Percentiles rank a stretch among this genome's conserved stretches.
phyloP scores from a whole-genome alignment of 2,888 invertebrate species.

The Steinernema scapterisci region DNA sequence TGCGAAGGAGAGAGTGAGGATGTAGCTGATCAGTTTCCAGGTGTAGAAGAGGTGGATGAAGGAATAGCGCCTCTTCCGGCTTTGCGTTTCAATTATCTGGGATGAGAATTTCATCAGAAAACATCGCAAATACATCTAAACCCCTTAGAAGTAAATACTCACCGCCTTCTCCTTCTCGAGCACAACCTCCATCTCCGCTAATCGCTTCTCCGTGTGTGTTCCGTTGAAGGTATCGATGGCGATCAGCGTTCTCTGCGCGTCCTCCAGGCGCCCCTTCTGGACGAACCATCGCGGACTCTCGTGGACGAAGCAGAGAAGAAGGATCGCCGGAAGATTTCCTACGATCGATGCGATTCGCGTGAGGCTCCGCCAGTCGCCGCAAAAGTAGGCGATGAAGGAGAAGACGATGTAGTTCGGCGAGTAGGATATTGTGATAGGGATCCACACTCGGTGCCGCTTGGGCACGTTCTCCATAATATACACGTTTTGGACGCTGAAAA shows the following conservation, averaged over 20 bases:
- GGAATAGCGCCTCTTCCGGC: slow-evolving; percentile 6
- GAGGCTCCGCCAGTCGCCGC: slow-evolving; percentile 7
- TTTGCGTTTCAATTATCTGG: not conserved
- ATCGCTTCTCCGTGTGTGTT: slow-evolving; percentile 6
- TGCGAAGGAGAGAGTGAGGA: slow-evolving; percentile 18
- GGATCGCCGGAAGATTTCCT: not conserved
- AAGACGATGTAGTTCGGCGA: slow-evolving; percentile 27
- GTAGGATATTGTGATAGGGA: not conserved
- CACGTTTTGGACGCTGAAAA: slow-evolving; percentile 37
- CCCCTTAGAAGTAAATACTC: not conserved
- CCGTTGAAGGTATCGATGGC: slow-evolving; percentile 4
- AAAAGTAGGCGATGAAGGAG: slow-evolving; percentile 14
- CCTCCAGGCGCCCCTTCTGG: slow-evolving; percentile 16
- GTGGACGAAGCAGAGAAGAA: slow-evolving; percentile 19
- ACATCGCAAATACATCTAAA: too few relatives aligned
- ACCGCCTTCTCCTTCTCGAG: slow-evolving; percentile 18
- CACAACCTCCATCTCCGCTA: not conserved
- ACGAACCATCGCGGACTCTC: slow-evolving; percentile 26
- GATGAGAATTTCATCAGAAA: too few relatives aligned
- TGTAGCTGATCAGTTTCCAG: slow-evolving; percentile 16
- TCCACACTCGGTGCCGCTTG: slow-evolving; percentile 24
- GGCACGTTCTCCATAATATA: slow-evolving; percentile 33
- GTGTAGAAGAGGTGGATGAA: slow-evolving; percentile 27
- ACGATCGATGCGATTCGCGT: not conserved
- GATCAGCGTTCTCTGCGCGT: not conserved